Evolutionary conservation across 2,888 invertebrate genomes (phyloP), one percentile per base, ranked within the genome.

Genomic region (Geotrupes spiniger): DNA sequence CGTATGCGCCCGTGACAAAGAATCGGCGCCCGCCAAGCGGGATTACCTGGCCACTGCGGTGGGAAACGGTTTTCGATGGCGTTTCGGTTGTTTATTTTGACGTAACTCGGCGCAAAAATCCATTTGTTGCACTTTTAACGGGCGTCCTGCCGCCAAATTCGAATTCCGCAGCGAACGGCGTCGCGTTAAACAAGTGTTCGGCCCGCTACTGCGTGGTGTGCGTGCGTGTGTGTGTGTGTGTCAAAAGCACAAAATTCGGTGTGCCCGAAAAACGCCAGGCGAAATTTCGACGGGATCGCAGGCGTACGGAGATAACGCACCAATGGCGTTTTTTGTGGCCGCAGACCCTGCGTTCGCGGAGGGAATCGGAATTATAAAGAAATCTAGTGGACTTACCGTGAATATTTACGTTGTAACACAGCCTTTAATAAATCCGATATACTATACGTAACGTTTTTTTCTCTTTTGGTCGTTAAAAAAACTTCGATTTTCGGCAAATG

Each of bases 401-500:
- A 21, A 60, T 59, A 56, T 60, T 60, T 59, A 61, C 59, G 60
- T 63, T 59, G 61, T 62, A 61, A 60, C 63, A 63, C 63, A 63
- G 63, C 63, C 63, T 63, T 21, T 63, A 61, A 56, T 61, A 61
- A 59, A 61, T 61, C 61, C 59, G 59, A 61, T 58, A 55, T 59
- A 58, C 60, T 55, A 68, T 64, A 65, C 59, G 61, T 62, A 57
- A 59, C 58, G 60, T 62, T 56, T 21, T 21, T 21, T 21, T 21
- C 6, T 21, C 21, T 21, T 21, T 55, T 62, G 58, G 59, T 59
- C 57, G 61, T 59, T 61, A 61, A 62, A 63, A n/a, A 61, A 66
- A 65, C 63, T 65, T 68, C 65, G 67, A 64, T 64, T 65, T 69
- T 67, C 68, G 69, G 64, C 65, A 66, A 21, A 69, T 66, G 66